A percentile compares a stretch with the other conserved stretches of the same genome.
Conservation (phyloP, 2,113 vertebrate species). For the Silurus glanis region DNA sequence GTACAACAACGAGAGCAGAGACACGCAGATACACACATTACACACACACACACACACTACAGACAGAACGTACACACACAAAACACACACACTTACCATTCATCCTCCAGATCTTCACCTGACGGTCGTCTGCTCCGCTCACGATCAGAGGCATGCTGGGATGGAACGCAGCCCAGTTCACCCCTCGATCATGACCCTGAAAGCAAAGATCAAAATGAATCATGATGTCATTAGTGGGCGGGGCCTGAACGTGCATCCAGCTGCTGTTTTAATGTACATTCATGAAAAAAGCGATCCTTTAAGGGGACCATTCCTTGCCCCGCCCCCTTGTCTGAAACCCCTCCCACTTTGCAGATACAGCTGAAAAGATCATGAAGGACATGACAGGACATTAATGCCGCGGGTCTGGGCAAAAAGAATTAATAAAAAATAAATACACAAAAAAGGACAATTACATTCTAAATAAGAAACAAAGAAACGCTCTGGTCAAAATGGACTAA, state of each 20-base stretch:
- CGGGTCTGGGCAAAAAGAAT: too few relatives aligned
- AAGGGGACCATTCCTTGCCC: neutral
- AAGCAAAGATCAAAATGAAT: neutral
- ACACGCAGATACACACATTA: neutral
- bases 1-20: neutral
- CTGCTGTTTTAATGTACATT: neutral
- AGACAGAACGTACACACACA: neutral
- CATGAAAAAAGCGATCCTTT: neutral
- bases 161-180: constrained; percentile 97
- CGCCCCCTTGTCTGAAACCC: neutral
- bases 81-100: constrained; percentile 77
- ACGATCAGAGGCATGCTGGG: constrained; percentile 97
- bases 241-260: neutral
- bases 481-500: neutral
- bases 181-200: constrained; percentile 91
- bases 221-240: neutral
- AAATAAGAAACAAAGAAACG: too few relatives aligned
- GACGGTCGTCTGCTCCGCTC: constrained; percentile 92
- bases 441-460: too few relatives aligned
- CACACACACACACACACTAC: neutral
- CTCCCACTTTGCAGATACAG: neutral
- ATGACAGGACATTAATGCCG: neutral
- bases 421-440: too few relatives aligned
- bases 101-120: constrained; percentile 99
- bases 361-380: neutral